Base-by-base conservation (phyloP, 2,797 vertebrate genomes). In the Pogoniulus pusillus region DNA sequence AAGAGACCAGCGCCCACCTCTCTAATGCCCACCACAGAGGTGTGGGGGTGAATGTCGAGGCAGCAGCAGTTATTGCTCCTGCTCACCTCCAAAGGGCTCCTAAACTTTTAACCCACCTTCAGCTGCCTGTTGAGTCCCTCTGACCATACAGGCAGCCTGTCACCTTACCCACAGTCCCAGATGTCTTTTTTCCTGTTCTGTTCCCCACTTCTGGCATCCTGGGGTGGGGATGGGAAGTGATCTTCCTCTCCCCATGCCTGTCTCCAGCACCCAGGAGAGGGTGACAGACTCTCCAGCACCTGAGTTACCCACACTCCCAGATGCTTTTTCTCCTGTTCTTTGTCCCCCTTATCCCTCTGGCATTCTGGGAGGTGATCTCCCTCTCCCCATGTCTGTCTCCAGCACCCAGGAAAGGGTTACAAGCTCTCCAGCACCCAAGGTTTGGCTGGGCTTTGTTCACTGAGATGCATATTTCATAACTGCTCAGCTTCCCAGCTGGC, bases 401-500 rank as follows among this genome's bases (percentile, higher is more conserved):
- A 6, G 41, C 0, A 2, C 64, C 12, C 93, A 94, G 80, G 93
- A 93, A 95, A 94, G 96, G 95, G 96, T 96, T 96, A 96, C 95
- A 94, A 94, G 79, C 62, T 91, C 41, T 57, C 71, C 93, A 45
- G 73, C 32, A 4, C 91, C 14, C 54, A 90, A 29, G 27, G 16
- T 54, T 54, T 29, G 27, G 27, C 53, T 94, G 87, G 34, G 94
- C 96, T 96, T 96, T 96, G 94, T 95, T 96, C 82, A 5, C 59
- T 35, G 24, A 34, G 7, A 94, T 93, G 96, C 95, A 83, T 95
- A 89, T 96, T 96, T 96, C 94, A 82, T 93, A 92, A 17, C 51
- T 4, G 86, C 96, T 84, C 24, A 84, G 96, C 93, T 91, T 89
- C 96, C 96, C 96, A 96, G 95, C 96, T 95, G 96, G 93, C 93